Evolutionary conservation across 2,888 invertebrate genomes (phyloP).

Genomic region (Drosophila pseudotakahashii): DNA sequence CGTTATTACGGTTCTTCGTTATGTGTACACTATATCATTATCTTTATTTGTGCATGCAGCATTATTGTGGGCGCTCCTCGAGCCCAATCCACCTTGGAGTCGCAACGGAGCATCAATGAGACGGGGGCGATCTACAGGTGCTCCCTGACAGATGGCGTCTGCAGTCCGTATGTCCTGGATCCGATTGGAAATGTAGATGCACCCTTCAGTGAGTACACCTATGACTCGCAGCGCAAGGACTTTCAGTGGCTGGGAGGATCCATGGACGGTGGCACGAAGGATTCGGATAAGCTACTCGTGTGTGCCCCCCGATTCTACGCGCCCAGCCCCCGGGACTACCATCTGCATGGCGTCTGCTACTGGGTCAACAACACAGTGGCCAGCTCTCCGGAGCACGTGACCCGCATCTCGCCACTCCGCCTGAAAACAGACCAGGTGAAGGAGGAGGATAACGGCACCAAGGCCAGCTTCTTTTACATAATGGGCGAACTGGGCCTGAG

Average conservation of each 20-base stretch:
- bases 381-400: slow-evolving; percentile 73
- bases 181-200: slow-evolving; percentile 78
- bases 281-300: slow-evolving; percentile 84
- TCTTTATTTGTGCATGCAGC: slow-evolving; percentile 74
- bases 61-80: slow-evolving; percentile 86
- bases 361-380: slow-evolving; percentile 81
- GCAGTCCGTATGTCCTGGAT: slow-evolving; percentile 84
- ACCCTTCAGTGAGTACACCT: slow-evolving; percentile 76
- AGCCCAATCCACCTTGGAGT: slow-evolving; percentile 84
- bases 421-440: slow-evolving; percentile 74
- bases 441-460: slow-evolving; percentile 40
- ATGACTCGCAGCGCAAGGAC: slow-evolving; percentile 83
- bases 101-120: slow-evolving; percentile 83
- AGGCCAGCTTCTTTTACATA: slow-evolving; percentile 78
- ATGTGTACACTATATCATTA: not conserved
- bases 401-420: slow-evolving; percentile 83
- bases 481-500: slow-evolving; percentile 83
- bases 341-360: slow-evolving; percentile 84
- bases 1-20: too few relatives aligned
- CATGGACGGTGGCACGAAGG: slow-evolving; percentile 84
- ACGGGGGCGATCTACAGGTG: slow-evolving; percentile 86
- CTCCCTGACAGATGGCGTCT: slow-evolving; percentile 71
- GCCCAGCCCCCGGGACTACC: slow-evolving; percentile 74
- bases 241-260: slow-evolving; percentile 85
- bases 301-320: slow-evolving; percentile 83